Conservation (phyloP, 2,113 vertebrate genomes). For the Steatornis caripensis region DNA sequence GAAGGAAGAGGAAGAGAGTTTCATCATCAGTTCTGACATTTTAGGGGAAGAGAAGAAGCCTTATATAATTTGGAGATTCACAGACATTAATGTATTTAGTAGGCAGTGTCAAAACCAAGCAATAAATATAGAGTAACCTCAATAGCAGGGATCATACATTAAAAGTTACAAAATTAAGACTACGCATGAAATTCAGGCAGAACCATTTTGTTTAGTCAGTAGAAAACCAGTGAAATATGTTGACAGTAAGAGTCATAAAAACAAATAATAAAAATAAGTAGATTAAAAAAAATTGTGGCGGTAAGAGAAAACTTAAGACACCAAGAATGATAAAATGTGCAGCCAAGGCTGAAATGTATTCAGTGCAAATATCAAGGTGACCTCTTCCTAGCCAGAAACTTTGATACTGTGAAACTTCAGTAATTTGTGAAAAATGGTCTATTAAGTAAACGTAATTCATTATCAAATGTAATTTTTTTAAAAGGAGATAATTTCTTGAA, state of each 20-base stretch:
- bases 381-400: background rate
- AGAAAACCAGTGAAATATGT: slow-evolving; percentile 54
- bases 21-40: background rate
- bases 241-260: slow-evolving; percentile 52
- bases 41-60: background rate
- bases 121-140: slow-evolving; percentile 29
- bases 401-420: background rate
- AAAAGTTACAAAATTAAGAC: slow-evolving; percentile 48
- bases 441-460: background rate
- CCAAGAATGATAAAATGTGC: background rate
- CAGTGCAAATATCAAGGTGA: slow-evolving; percentile 36
- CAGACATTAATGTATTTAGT: slow-evolving; percentile 6
- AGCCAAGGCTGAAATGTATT: slow-evolving; percentile 4
- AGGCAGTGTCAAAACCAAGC: slow-evolving; percentile 10
- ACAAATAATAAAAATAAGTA: slow-evolving; percentile 58
- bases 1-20: background rate
- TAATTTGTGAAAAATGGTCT: background rate
- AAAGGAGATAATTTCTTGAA: background rate
- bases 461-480: background rate
- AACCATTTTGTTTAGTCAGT: slow-evolving; percentile 46
- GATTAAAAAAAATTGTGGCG: slow-evolving; percentile 30
- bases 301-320: slow-evolving; percentile 31
- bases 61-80: background rate
- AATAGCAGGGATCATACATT: background rate
- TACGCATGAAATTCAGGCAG: background rate